Base-by-base conservation (phyloP, 2,888 invertebrate genomes). In the Venusia cambrica region DNA sequence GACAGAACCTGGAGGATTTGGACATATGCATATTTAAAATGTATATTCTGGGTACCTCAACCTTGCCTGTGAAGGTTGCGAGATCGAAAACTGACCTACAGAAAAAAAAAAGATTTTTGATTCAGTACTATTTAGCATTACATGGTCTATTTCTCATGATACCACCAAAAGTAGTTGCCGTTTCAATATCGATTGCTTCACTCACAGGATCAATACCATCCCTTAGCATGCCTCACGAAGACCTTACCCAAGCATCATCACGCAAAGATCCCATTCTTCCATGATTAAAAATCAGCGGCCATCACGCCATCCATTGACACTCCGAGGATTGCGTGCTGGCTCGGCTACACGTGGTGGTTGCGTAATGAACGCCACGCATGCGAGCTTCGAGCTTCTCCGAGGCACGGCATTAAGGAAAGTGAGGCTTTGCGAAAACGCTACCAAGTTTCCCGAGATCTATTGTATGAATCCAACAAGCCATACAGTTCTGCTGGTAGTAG, bases 241-340 rank as follows among this genome's bases (percentile, higher is more conserved):
- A 67, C 66, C 63, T 65, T 54, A 42, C 62, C 43, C 57, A 65
- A 64, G 57, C 37, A 45, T 40, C 43, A 24, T 54, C 76, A 76
- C 78, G 78, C 77, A 47, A 76, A 59, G 62, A 64, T 67, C 67
- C 71, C 71, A 69, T 73, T 66, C 55, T 52, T 58, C 54, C 68
- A 69, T 71, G 75, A 77, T 76, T 75, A 74, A 74, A 68, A 71
- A 76, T 71, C 74, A 70, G 64, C 69, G 50, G 45, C 48, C 57
- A 72, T 72, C 81, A 84, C 84, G 84, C 84, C 50, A 84, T 74
- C 68, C 84, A 84, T 85, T 84, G 83, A 79, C 78, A 83, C 71
- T 56, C 74, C 52, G 51, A 18, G 51, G 60, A 48, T 81, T 64
- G 84, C 84, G 84, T 84, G 84, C 52, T 47, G 25, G 32, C 18